Evolutionary conservation across 1,140 invertebrate species (phyloP).

Genomic region (Drosophila parabipectinata): DNA sequence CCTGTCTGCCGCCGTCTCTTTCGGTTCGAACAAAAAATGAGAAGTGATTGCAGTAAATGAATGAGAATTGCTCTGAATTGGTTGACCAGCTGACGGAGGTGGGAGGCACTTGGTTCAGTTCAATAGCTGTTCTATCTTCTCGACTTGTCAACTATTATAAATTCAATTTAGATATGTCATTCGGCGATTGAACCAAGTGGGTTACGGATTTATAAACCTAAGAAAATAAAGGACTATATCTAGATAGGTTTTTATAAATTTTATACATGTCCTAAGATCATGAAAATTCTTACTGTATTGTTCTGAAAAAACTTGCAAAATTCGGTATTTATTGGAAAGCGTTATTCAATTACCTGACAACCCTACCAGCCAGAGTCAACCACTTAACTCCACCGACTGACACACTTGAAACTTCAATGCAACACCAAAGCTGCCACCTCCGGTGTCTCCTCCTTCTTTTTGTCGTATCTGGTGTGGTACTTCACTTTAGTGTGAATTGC

Average conservation of each 20-base stretch:
- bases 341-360: slow-evolving; percentile 57
- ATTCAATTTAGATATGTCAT: slow-evolving; percentile 69
- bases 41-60: slow-evolving; percentile 63
- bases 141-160: slow-evolving; percentile 75
- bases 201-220: slow-evolving; percentile 5
- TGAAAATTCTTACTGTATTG: background rate
- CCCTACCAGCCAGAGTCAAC: slow-evolving; percentile 22
- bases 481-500: slow-evolving; percentile 54
- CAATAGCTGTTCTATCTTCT: slow-evolving; percentile 22
- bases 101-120: slow-evolving; percentile 25
- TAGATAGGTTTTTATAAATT: no score
- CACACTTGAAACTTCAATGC: slow-evolving; percentile 64
- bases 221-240: background rate
- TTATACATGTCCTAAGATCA: no score
- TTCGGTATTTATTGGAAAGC: slow-evolving; percentile 52
- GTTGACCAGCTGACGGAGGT: slow-evolving; percentile 32
- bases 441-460: background rate
- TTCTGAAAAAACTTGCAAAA: background rate
- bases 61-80: slow-evolving; percentile 58
- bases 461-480: slow-evolving; percentile 49
- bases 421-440: slow-evolving; percentile 11
- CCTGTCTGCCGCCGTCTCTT: slow-evolving; percentile 1
- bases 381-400: slow-evolving; percentile 30
- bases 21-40: slow-evolving; percentile 33
- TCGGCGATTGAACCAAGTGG: slow-evolving; percentile 19